A percentile compares a stretch with the other conserved stretches of the same genome.
Evolutionary conservation across 2,888 invertebrate species (phyloP).

Genomic region (Oscheius sp.): DNA sequence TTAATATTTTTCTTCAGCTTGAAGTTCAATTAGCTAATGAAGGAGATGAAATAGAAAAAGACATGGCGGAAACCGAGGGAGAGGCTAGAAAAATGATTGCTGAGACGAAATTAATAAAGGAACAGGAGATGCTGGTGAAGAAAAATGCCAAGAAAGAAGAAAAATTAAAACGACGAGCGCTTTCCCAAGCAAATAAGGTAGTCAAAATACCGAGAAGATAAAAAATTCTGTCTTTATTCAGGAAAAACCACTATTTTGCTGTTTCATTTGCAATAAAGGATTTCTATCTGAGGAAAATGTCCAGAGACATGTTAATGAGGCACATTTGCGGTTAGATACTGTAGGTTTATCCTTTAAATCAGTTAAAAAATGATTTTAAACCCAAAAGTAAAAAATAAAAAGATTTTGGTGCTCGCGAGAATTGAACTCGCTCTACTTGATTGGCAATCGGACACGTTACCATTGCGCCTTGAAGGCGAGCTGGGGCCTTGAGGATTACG

Average conservation of each 20-base stretch:
- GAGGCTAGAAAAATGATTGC: background rate
- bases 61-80: background rate
- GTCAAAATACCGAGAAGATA: background rate
- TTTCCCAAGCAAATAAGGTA: conserved; percentile 28
- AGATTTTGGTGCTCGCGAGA: background rate
- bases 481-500: too few relatives aligned
- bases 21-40: conserved; percentile 22
- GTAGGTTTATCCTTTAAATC: background rate
- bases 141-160: background rate
- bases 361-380: background rate
- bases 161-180: background rate
- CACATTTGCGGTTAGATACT: conserved; percentile 24
- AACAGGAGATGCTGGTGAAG: background rate
- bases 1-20: conserved; percentile 9
- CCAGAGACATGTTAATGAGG: conserved; percentile 28
- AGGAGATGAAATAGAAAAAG: conserved; percentile 1
- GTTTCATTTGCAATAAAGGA: conserved; percentile 33
- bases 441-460: too few relatives aligned
- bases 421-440: too few relatives aligned
- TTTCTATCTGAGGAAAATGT: conserved; percentile 21
- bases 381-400: background rate
- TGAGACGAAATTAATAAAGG: conserved; percentile 3
- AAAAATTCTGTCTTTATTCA: background rate
- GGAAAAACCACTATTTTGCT: conserved; percentile 30
- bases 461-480: too few relatives aligned